Percentiles rank a stretch among this genome's conserved stretches.
These are phyloP conservation scores for Bradypus variegatus DNA, from an alignment of 2,797 vertebrate species.

Conservation along the genomic window DNA sequence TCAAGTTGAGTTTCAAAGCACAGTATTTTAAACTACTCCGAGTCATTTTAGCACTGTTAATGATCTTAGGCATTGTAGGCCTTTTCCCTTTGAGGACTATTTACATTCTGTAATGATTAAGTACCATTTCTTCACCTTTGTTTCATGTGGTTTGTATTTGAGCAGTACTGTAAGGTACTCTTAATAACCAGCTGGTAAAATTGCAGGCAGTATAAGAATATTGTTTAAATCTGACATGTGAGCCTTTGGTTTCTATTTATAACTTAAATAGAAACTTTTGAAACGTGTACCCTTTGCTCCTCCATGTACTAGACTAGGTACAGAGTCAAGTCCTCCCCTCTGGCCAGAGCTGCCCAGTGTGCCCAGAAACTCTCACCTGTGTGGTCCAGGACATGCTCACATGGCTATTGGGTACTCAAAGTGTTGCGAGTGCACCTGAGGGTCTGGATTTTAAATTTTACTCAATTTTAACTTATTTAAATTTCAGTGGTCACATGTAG, in stretches of 20 bases:
- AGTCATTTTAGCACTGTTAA: not conserved
- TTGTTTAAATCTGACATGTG: not conserved
- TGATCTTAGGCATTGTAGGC: not conserved
- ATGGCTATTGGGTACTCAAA: not conserved
- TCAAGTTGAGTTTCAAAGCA: not conserved
- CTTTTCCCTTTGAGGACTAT: not conserved
- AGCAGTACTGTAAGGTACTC: not conserved
- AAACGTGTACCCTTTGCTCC: not conserved
- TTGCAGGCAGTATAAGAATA: not conserved
- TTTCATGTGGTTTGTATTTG: slow-evolving; percentile 5
- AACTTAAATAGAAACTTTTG: not conserved
- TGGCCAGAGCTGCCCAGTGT: not conserved
- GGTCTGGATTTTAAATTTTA: not conserved
- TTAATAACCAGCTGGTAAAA: not conserved
- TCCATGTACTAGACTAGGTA: not conserved
- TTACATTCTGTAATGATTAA: not conserved
- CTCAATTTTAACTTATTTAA: not conserved
- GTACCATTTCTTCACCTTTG: not conserved
- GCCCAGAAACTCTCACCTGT: not conserved
- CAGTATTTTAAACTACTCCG: not conserved
- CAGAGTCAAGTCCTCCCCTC: too few relatives aligned
- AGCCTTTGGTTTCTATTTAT: not conserved
- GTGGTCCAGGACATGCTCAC: not conserved
- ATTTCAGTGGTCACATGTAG: not conserved
- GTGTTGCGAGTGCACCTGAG: not conserved